These are phyloP conservation scores for Schizopygopsis pylzovi DNA, from an alignment of 2,797 vertebrate species.

Conservation along the genomic window DNA sequence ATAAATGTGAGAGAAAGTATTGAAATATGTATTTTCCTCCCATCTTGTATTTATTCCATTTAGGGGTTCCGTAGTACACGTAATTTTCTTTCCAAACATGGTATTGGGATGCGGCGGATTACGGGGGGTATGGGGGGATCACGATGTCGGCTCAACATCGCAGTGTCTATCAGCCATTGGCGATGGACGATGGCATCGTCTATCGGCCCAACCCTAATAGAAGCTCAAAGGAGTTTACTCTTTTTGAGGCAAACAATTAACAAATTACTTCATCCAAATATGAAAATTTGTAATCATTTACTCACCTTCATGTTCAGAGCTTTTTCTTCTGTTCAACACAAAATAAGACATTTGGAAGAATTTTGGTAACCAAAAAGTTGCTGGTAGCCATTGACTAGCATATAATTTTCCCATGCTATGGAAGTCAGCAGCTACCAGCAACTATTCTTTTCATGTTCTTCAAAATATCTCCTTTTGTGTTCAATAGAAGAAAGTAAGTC, in stretches of 20 bases:
- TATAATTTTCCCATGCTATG: background rate
- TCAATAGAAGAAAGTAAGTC: background rate
- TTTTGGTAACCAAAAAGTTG: background rate
- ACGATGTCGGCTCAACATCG: no score
- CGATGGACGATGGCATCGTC: no score
- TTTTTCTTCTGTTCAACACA: background rate
- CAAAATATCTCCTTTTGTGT: background rate
- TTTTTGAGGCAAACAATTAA: background rate
- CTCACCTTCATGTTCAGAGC: background rate
- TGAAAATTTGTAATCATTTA: background rate
- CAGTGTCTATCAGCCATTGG: no score
- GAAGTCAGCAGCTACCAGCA: background rate
- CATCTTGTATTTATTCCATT: no score
- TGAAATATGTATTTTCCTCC: no score
- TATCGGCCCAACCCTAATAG: no score
- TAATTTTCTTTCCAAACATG: no score
- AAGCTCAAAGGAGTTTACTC: background rate
- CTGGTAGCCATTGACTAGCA: background rate
- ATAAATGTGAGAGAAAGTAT: no score
- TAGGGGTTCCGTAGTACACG: no score
- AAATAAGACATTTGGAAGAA: background rate
- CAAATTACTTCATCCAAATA: background rate
- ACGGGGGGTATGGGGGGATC: no score
- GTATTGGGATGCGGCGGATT: no score
- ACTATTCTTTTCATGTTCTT: background rate